A percentile compares a stretch with the other conserved stretches of the same genome.
Conservation (phyloP, 2,888 invertebrate species). For the Caradrina kadenii region DNA sequence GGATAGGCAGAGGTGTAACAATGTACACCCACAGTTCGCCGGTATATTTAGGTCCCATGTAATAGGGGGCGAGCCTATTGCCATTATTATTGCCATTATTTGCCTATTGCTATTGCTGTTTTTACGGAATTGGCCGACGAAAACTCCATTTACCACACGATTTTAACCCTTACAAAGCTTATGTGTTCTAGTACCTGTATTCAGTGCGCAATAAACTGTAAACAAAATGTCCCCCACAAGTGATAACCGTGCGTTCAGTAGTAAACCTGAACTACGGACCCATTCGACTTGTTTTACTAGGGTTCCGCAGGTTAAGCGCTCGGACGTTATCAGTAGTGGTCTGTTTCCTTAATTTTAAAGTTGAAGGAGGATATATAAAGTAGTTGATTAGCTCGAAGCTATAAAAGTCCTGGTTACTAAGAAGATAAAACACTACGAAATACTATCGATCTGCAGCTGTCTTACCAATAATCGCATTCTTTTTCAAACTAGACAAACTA, state of each 20-base stretch:
- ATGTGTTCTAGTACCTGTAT: constrained; percentile 8
- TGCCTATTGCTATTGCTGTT: too few relatives aligned
- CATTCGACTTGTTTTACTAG: constrained; percentile 47
- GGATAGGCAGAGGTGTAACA: too few relatives aligned
- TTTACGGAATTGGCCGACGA: too few relatives aligned
- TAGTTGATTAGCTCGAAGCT: background rate
- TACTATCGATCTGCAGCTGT: too few relatives aligned
- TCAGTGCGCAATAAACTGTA: constrained; percentile 36
- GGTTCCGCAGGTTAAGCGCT: constrained; percentile 37
- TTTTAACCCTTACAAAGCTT: constrained; percentile 26
- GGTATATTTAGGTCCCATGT: too few relatives aligned
- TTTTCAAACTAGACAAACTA: too few relatives aligned
- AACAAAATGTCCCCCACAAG: constrained; percentile 43
- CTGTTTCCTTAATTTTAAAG: constrained; percentile 22
- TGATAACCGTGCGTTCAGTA: constrained; percentile 35
- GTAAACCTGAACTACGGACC: constrained; percentile 36
- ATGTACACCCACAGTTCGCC: too few relatives aligned
- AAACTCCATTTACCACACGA: background rate
- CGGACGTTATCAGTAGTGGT: constrained; percentile 28
- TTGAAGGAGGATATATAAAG: background rate
- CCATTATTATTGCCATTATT: too few relatives aligned
- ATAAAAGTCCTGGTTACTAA: background rate
- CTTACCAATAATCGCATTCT: too few relatives aligned
- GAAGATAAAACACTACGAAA: too few relatives aligned
- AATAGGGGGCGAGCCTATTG: too few relatives aligned